These are phyloP conservation scores for Xenops minutus DNA, from an alignment of 2,797 vertebrate species.

Conservation along the genomic window DNA sequence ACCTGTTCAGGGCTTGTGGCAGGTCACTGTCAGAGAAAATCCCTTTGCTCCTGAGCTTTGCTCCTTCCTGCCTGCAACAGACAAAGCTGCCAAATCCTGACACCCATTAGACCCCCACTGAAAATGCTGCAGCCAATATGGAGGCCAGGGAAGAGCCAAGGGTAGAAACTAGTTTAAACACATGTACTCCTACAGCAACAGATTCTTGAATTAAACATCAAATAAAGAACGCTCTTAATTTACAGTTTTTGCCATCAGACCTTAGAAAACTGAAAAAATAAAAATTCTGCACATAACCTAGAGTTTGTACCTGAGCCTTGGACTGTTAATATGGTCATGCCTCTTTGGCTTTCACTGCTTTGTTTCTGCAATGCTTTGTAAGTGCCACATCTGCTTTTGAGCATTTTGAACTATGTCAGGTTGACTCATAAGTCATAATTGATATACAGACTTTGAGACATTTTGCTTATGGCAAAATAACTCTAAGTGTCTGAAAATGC, in stretches of 20 bases:
- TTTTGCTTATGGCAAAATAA: background rate
- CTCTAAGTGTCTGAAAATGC: background rate
- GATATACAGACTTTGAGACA: background rate
- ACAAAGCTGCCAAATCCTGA: background rate
- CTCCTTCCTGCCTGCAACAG: background rate
- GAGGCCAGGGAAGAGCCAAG: background rate
- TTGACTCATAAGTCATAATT: background rate
- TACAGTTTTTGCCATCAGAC: background rate
- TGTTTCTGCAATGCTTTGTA: background rate
- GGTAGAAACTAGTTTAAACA: background rate
- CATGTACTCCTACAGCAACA: background rate
- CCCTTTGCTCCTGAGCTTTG: background rate
- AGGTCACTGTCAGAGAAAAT: background rate
- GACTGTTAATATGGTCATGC: background rate
- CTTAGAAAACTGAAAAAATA: background rate
- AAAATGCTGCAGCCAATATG: background rate
- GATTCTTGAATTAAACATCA: background rate
- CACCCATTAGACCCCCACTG: background rate
- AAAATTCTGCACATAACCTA: background rate
- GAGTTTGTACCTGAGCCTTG: background rate
- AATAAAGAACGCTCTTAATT: background rate
- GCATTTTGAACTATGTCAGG: background rate
- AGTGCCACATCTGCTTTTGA: background rate
- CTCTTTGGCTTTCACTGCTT: background rate
- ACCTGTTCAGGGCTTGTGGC: background rate